Evolutionary conservation across 1,140 invertebrate species (phyloP).

Genomic region (Drosophila sulfurigaster): DNA sequence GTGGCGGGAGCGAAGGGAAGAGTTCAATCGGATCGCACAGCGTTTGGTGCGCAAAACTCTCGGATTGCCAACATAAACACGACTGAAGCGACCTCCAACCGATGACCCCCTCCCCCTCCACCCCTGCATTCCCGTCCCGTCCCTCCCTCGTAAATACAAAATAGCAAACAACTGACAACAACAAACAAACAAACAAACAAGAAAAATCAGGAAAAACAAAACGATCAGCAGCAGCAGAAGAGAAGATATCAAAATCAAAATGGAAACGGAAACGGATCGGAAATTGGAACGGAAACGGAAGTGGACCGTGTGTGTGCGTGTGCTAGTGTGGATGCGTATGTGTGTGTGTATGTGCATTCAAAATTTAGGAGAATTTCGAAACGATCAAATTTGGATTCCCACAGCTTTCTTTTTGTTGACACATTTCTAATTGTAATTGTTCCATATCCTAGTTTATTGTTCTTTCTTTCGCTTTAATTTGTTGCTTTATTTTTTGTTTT

Average conservation of each 20-base stretch:
- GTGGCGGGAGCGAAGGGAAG: conserved; percentile 97
- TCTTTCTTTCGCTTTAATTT: background rate
- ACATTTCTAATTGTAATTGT: conserved; percentile 10
- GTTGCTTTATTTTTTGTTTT: background rate
- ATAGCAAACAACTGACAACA: background rate
- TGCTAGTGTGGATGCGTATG: conserved; percentile 1
- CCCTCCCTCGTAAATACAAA: background rate
- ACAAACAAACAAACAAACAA: background rate
- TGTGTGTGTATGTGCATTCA: conserved; percentile 15
- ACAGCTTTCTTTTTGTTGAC: conserved; percentile 3
- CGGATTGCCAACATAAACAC: conserved; percentile 87
- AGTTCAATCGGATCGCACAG: conserved; percentile 97
- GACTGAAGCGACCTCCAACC: conserved; percentile 19
- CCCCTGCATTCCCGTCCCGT: background rate
- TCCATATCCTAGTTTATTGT: background rate
- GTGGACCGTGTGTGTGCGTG: conserved; percentile 11
- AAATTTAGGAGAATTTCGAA: conserved; percentile 17
- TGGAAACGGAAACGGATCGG: too few species aligned
- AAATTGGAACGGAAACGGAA: too few species aligned
- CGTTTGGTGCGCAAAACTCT: conserved; percentile 96
- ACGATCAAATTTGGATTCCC: conserved; percentile 4
- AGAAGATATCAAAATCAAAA: background rate
- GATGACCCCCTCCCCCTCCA: background rate
- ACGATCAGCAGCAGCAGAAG: background rate
- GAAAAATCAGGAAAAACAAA: background rate